Evolutionary conservation across 37 sponge, comb jelly and placozoan genomes (phyloP).

Genomic region (Corticium candelabrum): DNA sequence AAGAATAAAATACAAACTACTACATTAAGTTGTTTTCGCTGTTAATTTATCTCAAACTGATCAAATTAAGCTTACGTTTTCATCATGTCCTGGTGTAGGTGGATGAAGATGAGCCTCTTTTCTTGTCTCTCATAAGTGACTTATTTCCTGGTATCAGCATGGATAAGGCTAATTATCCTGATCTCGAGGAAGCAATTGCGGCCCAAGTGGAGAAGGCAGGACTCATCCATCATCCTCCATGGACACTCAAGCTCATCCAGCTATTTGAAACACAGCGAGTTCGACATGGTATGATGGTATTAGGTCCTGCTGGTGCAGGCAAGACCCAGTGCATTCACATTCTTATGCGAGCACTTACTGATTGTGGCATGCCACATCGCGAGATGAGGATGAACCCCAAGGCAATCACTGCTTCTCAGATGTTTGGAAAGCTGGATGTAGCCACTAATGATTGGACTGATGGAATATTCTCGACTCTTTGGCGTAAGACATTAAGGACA

Average conservation of each 20-base stretch:
- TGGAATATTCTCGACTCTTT: conserved; percentile 94
- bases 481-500: conserved; percentile 85
- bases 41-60: no score
- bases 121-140: conserved; percentile 86
- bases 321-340: conserved; percentile 71
- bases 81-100: no score
- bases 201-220: conserved; percentile 42
- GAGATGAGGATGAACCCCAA: conserved; percentile 99
- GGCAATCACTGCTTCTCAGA: conserved; percentile 94
- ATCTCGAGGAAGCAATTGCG: conserved; percentile 87
- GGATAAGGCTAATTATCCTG: conserved; percentile 96
- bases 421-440: conserved; percentile 97
- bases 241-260: conserved; percentile 95
- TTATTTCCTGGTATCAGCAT: conserved; percentile 90
- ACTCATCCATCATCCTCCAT: conserved; percentile 81
- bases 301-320: conserved; percentile 96
- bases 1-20: no score
- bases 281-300: conserved; percentile 97
- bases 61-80: no score
- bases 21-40: no score
- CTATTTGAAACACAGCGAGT: conserved; percentile 95
- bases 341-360: conserved; percentile 91
- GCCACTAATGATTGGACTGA: conserved; percentile 99
- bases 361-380: conserved; percentile 76
- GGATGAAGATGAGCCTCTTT: conserved; percentile 97